These are phyloP conservation scores for Herpetotheres cachinnans DNA, from an alignment of 2,113 vertebrate species.

Conservation along the genomic window DNA sequence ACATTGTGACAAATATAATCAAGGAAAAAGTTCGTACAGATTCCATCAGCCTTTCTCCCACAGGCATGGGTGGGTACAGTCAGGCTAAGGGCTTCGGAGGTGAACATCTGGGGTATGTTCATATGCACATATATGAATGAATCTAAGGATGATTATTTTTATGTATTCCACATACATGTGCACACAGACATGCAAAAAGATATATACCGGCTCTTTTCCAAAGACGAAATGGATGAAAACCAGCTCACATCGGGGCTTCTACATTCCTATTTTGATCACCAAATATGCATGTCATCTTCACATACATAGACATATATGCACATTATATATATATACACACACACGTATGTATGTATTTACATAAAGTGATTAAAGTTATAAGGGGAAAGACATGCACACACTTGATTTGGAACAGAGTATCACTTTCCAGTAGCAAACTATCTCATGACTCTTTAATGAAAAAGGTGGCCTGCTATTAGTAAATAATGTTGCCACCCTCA, in stretches of 20 bases:
- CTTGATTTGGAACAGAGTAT: background rate
- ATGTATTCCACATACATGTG: background rate
- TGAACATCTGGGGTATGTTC: background rate
- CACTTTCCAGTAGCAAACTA: background rate
- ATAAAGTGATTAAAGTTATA: background rate
- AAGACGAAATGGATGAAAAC: background rate
- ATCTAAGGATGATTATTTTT: background rate
- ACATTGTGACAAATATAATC: conserved; percentile 3
- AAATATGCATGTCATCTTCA: background rate
- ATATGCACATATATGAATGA: background rate
- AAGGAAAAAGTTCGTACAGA: background rate
- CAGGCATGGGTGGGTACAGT: background rate
- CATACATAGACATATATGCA: background rate
- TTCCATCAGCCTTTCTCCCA: background rate
- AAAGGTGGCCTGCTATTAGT: background rate
- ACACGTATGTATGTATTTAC: background rate
- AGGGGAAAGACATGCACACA: background rate
- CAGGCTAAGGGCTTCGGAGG: background rate
- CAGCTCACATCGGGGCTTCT: background rate
- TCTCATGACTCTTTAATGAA: background rate
- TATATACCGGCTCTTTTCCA: background rate
- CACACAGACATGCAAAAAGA: background rate
- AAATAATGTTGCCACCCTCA: background rate
- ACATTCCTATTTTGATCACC: background rate
- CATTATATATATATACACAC: background rate